These are phyloP conservation scores for Sterna hirundo DNA, from an alignment of 2,113 vertebrate genomes.

Conservation along the genomic window DNA sequence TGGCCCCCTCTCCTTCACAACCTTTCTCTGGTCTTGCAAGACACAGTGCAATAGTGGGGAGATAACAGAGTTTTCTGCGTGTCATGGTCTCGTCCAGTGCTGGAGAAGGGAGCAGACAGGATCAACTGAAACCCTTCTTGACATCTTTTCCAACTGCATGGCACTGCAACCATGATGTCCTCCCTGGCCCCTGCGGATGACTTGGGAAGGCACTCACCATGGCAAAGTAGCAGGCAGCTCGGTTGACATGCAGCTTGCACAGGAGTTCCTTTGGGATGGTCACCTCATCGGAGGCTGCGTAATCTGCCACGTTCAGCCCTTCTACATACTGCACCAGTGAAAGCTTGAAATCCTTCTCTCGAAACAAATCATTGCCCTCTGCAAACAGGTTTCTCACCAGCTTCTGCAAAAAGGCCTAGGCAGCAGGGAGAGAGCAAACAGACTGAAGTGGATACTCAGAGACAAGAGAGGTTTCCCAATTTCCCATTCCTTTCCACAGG, in stretches of 20 bases:
- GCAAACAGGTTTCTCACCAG: conserved; percentile 89
- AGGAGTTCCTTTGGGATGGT: conserved; percentile 80
- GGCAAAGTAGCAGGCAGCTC: conserved; percentile 86
- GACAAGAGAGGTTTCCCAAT: background rate
- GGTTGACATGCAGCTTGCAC: conserved; percentile 89
- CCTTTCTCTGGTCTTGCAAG: background rate
- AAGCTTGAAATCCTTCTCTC: conserved; percentile 79
- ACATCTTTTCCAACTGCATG: background rate
- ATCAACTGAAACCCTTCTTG: background rate
- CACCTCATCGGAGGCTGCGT: conserved; percentile 82
- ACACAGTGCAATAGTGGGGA: background rate
- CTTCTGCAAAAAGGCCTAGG: conserved; percentile 85
- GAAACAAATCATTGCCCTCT: conserved; percentile 88
- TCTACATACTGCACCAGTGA: conserved; percentile 86
- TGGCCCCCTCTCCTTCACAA: background rate
- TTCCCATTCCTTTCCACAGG: background rate
- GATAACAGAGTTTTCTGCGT: background rate
- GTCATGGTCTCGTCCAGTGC: background rate
- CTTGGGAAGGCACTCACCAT: conserved; percentile 79
- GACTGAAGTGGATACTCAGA: background rate
- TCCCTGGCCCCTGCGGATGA: background rate
- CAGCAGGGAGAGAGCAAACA: background rate
- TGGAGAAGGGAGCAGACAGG: background rate
- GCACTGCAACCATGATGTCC: background rate
- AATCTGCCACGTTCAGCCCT: conserved; percentile 85